These are phyloP conservation scores for Entomobrya proxima DNA, from an alignment of 2,888 invertebrate species.

Conservation along the genomic window DNA sequence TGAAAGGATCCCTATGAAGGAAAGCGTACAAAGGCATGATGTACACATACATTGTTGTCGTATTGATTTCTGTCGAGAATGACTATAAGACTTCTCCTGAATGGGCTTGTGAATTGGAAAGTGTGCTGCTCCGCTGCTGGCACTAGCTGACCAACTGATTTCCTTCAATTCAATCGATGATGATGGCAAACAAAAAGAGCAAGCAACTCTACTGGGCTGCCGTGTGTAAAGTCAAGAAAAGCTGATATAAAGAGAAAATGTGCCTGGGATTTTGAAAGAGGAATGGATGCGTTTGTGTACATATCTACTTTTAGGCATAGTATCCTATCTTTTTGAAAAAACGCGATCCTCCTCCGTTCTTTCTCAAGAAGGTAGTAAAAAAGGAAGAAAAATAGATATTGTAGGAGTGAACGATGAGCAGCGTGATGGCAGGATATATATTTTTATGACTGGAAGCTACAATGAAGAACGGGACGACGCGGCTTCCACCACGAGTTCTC, in stretches of 20 bases:
- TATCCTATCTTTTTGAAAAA: background rate
- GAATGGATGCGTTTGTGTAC: slow-evolving; percentile 12
- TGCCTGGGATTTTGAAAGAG: background rate
- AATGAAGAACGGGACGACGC: background rate
- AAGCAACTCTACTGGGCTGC: background rate
- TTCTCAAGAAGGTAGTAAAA: background rate
- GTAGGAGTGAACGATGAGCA: slow-evolving; percentile 10
- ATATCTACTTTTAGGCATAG: slow-evolving; percentile 19
- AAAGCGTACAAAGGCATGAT: background rate
- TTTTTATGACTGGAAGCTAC: slow-evolving; percentile 4
- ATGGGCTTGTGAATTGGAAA: background rate
- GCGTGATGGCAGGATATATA: slow-evolving; percentile 2
- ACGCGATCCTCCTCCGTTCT: background rate
- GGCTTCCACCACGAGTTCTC: background rate
- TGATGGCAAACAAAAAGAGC: slow-evolving; percentile 12
- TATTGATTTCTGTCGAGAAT: slow-evolving; percentile 37
- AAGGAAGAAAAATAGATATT: slow-evolving; percentile 11
- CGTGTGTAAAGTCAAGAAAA: background rate
- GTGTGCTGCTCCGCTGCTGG: no score
- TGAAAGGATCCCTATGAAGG: background rate
- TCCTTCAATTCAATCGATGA: slow-evolving; percentile 30
- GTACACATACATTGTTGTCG: background rate
- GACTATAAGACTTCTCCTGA: background rate
- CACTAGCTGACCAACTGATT: slow-evolving; percentile 54
- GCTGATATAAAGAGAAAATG: background rate